Evolutionary conservation across 2,797 vertebrate genomes (phyloP).

Genomic region (Sebastolobus alascanus): DNA sequence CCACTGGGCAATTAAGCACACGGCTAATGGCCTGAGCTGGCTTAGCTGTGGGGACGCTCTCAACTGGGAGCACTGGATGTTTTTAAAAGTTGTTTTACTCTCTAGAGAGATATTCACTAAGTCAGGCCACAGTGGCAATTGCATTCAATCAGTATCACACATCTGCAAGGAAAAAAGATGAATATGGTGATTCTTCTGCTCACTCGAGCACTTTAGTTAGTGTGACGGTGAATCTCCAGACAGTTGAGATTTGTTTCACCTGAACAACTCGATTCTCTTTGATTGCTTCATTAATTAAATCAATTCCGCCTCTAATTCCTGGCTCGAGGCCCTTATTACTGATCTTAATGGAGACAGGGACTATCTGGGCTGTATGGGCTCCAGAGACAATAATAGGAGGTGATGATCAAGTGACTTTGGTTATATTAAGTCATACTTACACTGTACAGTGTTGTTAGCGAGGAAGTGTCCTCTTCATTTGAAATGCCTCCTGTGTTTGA

Average conservation of each 20-base stretch:
- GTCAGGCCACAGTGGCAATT: neutral
- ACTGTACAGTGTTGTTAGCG: neutral
- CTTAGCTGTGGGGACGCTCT: slow-evolving; percentile 35
- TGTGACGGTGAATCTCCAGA: slow-evolving; percentile 25
- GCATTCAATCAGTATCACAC: slow-evolving; percentile 22
- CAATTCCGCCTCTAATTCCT: slow-evolving; percentile 43
- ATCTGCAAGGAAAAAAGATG: neutral
- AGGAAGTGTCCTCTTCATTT: slow-evolving; percentile 45
- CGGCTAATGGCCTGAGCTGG: slow-evolving; percentile 39
- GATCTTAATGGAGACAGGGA: slow-evolving; percentile 47
- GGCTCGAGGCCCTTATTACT: slow-evolving; percentile 35
- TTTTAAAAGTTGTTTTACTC: slow-evolving; percentile 38
- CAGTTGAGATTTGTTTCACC: slow-evolving; percentile 45
- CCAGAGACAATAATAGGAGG: neutral
- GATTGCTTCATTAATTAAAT: slow-evolving; percentile 64
- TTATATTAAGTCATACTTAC: slow-evolving; percentile 14
- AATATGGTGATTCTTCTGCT: neutral
- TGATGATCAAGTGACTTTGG: slow-evolving; percentile 33
- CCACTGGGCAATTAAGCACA: slow-evolving; percentile 51
- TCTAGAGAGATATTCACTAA: slow-evolving; percentile 28
- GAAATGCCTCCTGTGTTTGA: slow-evolving; percentile 44
- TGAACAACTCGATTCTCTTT: slow-evolving; percentile 43
- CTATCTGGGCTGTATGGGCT: slow-evolving; percentile 3
- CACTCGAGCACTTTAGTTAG: slow-evolving; percentile 11
- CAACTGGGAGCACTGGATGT: slow-evolving; percentile 31